These are phyloP conservation scores for Grantiella picta DNA, from an alignment of 2,113 vertebrate species.

Conservation along the genomic window DNA sequence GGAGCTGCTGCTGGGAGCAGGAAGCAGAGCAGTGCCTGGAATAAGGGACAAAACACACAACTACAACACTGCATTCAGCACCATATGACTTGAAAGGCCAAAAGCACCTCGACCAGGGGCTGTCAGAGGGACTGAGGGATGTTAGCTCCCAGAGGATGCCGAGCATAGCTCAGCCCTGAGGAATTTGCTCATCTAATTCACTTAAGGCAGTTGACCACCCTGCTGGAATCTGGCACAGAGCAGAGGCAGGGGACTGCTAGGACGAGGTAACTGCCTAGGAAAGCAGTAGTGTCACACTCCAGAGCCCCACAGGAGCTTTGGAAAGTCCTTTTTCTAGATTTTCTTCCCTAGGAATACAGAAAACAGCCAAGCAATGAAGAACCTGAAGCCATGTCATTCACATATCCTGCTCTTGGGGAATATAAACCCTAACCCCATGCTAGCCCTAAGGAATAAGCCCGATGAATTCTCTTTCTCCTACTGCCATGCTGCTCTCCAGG, in stretches of 20 bases:
- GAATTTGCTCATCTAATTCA: background rate
- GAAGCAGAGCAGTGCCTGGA: background rate
- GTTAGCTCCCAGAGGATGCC: background rate
- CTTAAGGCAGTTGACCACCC: background rate
- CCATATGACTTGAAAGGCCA: background rate
- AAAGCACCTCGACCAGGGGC: background rate
- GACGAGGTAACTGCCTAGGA: fast-evolving
- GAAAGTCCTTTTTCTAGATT: background rate
- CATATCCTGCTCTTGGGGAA: no score
- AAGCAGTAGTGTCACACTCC: background rate
- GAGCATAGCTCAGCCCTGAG: background rate
- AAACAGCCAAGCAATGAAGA: background rate
- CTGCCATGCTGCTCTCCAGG: background rate
- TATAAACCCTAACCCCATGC: background rate
- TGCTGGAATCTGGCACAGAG: background rate
- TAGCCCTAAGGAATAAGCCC: background rate
- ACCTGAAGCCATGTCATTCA: fast-evolving
- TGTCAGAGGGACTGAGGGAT: background rate
- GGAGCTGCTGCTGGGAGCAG: background rate
- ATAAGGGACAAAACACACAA: background rate
- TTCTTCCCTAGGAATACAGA: background rate
- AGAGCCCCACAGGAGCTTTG: background rate
- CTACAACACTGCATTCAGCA: background rate
- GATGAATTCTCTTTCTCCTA: background rate
- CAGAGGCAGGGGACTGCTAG: background rate